These are phyloP conservation scores for Nymphalis urticae DNA, from an alignment of 2,888 invertebrate genomes.

Conservation along the genomic window DNA sequence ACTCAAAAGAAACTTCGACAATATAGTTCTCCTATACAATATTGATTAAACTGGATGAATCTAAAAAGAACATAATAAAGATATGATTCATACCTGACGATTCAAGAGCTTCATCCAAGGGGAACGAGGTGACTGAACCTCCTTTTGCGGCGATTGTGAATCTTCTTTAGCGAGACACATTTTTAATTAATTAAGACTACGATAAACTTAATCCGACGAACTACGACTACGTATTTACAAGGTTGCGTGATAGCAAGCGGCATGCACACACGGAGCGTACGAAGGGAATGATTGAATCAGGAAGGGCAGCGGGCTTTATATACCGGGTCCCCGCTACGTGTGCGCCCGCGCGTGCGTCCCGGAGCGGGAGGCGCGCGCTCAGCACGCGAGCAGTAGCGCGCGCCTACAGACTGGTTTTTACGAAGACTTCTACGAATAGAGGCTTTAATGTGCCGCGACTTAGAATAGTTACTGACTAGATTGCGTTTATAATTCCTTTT, in stretches of 20 bases:
- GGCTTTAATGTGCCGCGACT: slow-evolving; percentile 74
- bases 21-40: not conserved
- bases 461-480: slow-evolving; percentile 55
- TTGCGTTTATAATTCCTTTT: slow-evolving; percentile 61
- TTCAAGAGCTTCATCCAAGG: slow-evolving; percentile 81
- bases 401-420: slow-evolving; percentile 72
- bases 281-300: slow-evolving; percentile 75
- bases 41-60: slow-evolving; percentile 15
- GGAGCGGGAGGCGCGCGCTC: slow-evolving; percentile 57
- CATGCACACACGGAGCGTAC: slow-evolving; percentile 66
- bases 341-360: slow-evolving; percentile 50
- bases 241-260: slow-evolving; percentile 55
- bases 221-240: slow-evolving; percentile 74
- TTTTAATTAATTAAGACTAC: slow-evolving; percentile 57
- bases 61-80: slow-evolving; percentile 16
- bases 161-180: slow-evolving; percentile 82
- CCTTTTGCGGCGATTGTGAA: slow-evolving; percentile 68
- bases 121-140: slow-evolving; percentile 74
- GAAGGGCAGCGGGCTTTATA: slow-evolving; percentile 74
- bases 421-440: slow-evolving; percentile 73
- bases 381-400: slow-evolving; percentile 75
- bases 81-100: slow-evolving; percentile 74
- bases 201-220: slow-evolving; percentile 55
- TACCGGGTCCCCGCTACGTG: slow-evolving; percentile 52
- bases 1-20: no score